Evolutionary conservation across 2,888 invertebrate species (phyloP).

Genomic region (Hanleya hanleyi): DNA sequence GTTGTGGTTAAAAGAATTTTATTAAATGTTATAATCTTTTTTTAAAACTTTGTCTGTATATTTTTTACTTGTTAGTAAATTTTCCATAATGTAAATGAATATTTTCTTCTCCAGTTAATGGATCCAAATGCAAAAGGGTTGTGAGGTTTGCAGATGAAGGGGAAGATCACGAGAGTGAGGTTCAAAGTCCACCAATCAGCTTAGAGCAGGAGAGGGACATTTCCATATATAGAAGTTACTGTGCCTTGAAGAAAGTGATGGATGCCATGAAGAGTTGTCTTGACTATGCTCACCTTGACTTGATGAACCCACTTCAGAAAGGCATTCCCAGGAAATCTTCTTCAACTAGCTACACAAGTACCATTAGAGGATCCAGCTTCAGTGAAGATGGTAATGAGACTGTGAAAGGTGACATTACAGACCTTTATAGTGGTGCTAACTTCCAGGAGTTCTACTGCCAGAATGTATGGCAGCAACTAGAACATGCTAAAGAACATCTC

Average conservation of each 20-base stretch:
- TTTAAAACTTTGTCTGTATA: background rate
- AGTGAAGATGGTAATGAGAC: background rate
- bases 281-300: constrained; percentile 46
- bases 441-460: constrained; percentile 51
- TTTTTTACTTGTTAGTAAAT: background rate
- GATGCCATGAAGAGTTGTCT: constrained; percentile 63
- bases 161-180: constrained; percentile 32
- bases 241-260: constrained; percentile 65
- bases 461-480: constrained; percentile 53
- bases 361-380: background rate
- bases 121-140: constrained; percentile 41
- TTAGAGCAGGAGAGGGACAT: constrained; percentile 64
- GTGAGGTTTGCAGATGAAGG: constrained; percentile 51
- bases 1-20: no score
- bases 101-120: constrained; percentile 12
- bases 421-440: constrained; percentile 2
- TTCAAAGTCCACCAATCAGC: constrained; percentile 35
- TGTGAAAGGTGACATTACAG: background rate
- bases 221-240: constrained; percentile 62
- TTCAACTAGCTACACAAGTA: background rate
- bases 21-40: no score
- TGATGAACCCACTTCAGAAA: constrained; percentile 53
- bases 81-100: background rate
- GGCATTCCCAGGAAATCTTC: background rate
- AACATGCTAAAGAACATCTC: constrained; percentile 47